Conservation (phyloP, 2,113 vertebrate species). For the Burhinus bistriatus region DNA sequence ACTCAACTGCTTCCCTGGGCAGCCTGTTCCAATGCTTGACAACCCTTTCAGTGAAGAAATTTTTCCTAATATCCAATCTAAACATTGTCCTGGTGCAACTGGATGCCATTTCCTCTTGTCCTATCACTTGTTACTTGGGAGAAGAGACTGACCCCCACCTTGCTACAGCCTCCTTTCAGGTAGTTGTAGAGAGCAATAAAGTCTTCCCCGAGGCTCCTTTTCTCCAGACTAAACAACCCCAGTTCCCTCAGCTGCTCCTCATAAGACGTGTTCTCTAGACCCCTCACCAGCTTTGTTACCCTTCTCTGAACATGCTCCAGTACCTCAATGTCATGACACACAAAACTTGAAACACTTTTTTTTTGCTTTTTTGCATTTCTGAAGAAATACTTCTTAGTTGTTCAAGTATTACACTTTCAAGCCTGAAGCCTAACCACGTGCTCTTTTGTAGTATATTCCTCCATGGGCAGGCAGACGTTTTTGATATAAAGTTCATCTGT, state of each 20-base stretch:
- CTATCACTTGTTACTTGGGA: not conserved
- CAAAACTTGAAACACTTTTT: accelerated
- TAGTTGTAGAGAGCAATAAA: not conserved
- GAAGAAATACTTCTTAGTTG: not conserved
- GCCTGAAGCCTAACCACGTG: not conserved
- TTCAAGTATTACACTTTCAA: not conserved
- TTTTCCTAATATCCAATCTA: not conserved
- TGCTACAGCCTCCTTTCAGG: not conserved
- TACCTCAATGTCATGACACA: not conserved
- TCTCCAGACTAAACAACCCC: not conserved
- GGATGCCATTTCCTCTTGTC: not conserved
- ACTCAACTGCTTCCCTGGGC: not conserved
- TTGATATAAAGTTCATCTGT: not conserved
- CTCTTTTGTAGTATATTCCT: not conserved
- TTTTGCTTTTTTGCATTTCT: not conserved
- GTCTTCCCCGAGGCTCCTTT: not conserved
- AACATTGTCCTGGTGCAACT: not conserved
- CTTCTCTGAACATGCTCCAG: not conserved
- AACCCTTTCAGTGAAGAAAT: not conserved
- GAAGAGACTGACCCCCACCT: not conserved
- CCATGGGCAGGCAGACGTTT: accelerated
- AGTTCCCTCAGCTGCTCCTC: not conserved
- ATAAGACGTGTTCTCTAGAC: not conserved
- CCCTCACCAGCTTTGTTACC: not conserved
- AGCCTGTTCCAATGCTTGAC: not conserved